Evolutionary conservation across 2,888 invertebrate genomes (phyloP).

Genomic region (Nymphalis c-album): DNA sequence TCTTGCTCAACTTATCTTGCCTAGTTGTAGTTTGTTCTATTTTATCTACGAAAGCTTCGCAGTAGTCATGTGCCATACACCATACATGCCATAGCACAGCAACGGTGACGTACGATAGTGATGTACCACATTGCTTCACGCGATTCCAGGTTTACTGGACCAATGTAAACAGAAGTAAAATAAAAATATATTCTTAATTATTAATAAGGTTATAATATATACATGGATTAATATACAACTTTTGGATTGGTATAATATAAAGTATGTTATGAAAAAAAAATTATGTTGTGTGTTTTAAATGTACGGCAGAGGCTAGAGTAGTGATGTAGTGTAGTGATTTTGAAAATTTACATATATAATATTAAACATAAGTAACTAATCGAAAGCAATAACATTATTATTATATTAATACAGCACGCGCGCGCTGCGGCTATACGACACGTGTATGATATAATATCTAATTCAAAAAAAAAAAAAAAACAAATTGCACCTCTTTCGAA

Average conservation of each 20-base stretch:
- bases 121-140: slow-evolving; percentile 54
- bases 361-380: slow-evolving; percentile 67
- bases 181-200: slow-evolving; percentile 62
- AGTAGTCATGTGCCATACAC: slow-evolving; percentile 75
- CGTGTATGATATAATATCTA: slow-evolving; percentile 31
- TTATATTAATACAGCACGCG: slow-evolving; percentile 62
- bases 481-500: slow-evolving; percentile 25
- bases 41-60: slow-evolving; percentile 56
- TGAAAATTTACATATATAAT: slow-evolving; percentile 73
- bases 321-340: slow-evolving; percentile 77
- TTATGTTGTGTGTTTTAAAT: slow-evolving; percentile 76
- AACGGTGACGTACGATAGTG: slow-evolving; percentile 47
- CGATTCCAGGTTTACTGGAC: slow-evolving; percentile 72
- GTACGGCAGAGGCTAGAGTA: slow-evolving; percentile 79
- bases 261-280: slow-evolving; percentile 63
- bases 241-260: slow-evolving; percentile 76
- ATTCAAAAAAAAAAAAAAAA: slow-evolving; percentile 27
- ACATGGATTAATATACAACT: slow-evolving; percentile 71
- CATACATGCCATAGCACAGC: slow-evolving; percentile 58
- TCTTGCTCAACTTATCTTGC: slow-evolving; percentile 75
- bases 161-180: slow-evolving; percentile 64
- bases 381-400: slow-evolving; percentile 76
- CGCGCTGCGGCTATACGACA: slow-evolving; percentile 61
- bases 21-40: slow-evolving; percentile 62
- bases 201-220: slow-evolving; percentile 63